Evolutionary conservation across 2,797 vertebrate species (phyloP).

Genomic region (Fistularia commersonii): DNA sequence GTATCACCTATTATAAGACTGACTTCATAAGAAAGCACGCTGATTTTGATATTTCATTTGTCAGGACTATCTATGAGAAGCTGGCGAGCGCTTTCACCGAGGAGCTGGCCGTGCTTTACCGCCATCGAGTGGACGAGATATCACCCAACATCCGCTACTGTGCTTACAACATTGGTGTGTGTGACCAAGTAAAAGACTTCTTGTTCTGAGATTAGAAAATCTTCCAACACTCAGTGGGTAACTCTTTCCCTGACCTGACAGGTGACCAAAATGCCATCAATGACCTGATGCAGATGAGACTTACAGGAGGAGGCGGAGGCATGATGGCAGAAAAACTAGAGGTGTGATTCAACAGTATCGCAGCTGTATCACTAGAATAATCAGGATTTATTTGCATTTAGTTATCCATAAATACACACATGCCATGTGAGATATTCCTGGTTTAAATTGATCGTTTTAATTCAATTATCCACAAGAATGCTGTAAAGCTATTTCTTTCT

Average conservation of each 20-base stretch:
- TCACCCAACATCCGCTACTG: constrained; percentile 98
- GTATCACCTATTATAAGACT: not conserved
- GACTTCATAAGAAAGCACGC: not conserved
- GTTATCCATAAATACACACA: too few relatives aligned
- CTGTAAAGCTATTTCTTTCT: not conserved
- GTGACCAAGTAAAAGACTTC: not conserved
- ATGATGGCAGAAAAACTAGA: constrained; percentile 97
- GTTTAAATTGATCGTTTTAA: too few relatives aligned
- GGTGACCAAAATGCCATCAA: constrained; percentile 97
- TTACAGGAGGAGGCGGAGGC: constrained; percentile 90
- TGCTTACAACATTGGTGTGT: constrained; percentile 97
- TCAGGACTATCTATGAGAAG: constrained; percentile 97
- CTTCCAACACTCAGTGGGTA: not conserved
- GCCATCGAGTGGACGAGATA: constrained; percentile 96
- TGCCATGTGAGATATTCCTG: too few relatives aligned
- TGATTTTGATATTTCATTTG: not conserved
- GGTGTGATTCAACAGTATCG: constrained; percentile 60
- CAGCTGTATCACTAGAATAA: too few relatives aligned
- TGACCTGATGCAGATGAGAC: constrained; percentile 97
- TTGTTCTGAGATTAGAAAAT: not conserved
- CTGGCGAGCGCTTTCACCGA: constrained; percentile 96
- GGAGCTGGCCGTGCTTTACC: constrained; percentile 89
- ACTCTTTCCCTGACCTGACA: constrained; percentile 39
- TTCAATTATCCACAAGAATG: too few relatives aligned
- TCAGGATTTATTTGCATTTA: too few relatives aligned